phyloP scores from a whole-genome alignment of 2,797 vertebrate genomes.

The Labeo calbasu region DNA sequence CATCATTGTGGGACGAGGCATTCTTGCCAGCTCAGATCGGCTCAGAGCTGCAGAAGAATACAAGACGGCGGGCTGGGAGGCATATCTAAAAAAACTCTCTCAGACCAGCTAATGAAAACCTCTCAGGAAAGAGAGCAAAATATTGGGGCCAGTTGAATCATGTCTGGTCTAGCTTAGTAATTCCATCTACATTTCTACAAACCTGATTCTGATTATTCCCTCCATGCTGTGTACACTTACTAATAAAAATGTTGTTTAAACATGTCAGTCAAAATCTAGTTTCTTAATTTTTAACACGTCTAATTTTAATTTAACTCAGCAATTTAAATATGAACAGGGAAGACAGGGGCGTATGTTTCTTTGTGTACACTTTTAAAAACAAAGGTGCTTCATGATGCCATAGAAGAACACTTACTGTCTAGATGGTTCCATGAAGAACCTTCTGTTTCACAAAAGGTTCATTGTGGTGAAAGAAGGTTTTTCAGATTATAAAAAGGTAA shows the following conservation, averaged over 20 bases:
- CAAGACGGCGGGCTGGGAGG: constrained; percentile 88
- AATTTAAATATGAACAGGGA: background rate
- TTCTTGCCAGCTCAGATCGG: constrained; percentile 79
- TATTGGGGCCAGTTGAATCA: background rate
- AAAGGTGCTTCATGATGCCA: too few relatives aligned
- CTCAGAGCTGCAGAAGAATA: constrained; percentile 85
- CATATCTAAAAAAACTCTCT: constrained; percentile 80
- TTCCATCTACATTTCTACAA: background rate
- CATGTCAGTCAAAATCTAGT: background rate
- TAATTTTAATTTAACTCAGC: too few relatives aligned
- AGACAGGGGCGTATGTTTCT: background rate
- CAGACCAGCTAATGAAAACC: constrained; percentile 13
- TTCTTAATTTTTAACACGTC: background rate
- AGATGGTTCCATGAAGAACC: too few relatives aligned
- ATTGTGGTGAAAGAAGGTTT: too few relatives aligned
- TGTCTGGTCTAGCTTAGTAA: background rate
- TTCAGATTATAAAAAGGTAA: too few relatives aligned
- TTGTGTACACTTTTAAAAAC: background rate
- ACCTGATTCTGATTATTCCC: background rate
- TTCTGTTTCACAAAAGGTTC: too few relatives aligned
- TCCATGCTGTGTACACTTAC: background rate
- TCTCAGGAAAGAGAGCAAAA: background rate
- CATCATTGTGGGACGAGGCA: constrained; percentile 94
- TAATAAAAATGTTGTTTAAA: background rate
- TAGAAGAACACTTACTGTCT: too few relatives aligned